Base-by-base conservation (phyloP, 2,797 vertebrate species). In the Labroides dimidiatus region DNA sequence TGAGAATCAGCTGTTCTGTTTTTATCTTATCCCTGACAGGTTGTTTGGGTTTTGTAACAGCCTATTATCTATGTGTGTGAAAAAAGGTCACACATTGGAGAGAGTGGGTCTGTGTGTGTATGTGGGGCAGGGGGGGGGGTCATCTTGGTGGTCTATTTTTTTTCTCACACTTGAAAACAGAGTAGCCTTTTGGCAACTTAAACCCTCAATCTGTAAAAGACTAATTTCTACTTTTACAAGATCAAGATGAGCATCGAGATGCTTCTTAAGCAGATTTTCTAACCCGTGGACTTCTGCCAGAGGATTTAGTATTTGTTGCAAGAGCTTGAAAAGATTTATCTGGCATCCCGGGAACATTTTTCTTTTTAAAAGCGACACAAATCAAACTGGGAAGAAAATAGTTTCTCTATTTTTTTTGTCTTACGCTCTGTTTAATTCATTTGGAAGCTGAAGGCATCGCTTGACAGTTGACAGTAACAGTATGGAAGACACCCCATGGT, bases 21-120 rank as follows among this genome's bases (percentile, higher is more conserved):
- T 91, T 91, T 91, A 91, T 93, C 90, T 92, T 90, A 91, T 89
- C 87, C 69, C 64, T 87, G 90, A 92, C 90, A 90, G 90, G 66
- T 88, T 93, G 91, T 93, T 94, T 94, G 88, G 87, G 87, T 93
- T 91, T 86, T 88, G 88, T 89, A 90, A 91, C 91, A 87, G 88
- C 81, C 85, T 89, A 83, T 82, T 90, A 90, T 93, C 92, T 90
- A 80, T 72, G 52, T 68, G 64, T 69, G 81, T 78, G 84, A 87
- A 87, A 37, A 86, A 85, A 76, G 83, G 81, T 85, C 80, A 80
- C 83, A 75, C 84, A 63, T 84, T 80, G 66, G 60, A 79, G 67
- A 78, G 42, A 47, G 39, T 48, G 44, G 65, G 61, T 10, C 64
- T 44, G 61, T 44, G 68, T 69, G 45, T 20, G 30, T 6, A 6